Conservation (phyloP, 23 tunicate genomes). For the Phallusia fumigata region DNA sequence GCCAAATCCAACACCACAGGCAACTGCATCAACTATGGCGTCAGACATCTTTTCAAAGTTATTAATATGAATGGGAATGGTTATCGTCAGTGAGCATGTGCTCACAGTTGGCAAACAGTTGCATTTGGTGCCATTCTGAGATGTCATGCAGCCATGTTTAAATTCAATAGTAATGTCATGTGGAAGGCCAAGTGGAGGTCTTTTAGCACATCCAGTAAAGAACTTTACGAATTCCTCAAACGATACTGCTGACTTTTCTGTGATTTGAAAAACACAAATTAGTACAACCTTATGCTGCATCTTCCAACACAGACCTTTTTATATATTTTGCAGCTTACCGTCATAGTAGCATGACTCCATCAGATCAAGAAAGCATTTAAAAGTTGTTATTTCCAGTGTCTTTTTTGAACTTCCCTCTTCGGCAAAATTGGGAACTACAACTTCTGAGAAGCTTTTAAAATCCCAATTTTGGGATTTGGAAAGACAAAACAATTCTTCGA, state of each 20-base stretch:
- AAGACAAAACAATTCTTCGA: conserved; percentile 3
- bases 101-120: conserved; percentile 21
- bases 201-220: neutral
- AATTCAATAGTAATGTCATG: neutral
- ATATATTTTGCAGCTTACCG: conserved; percentile 6
- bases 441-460: neutral
- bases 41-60: neutral
- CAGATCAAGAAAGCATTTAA: conserved; percentile 21
- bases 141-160: neutral
- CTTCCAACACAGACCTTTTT: neutral
- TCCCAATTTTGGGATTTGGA: neutral
- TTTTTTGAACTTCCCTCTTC: conserved; percentile 19
- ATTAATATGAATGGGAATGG: conserved; percentile 7
- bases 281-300: neutral
- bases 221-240: neutral
- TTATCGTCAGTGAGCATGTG: neutral
- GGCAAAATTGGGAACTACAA: neutral
- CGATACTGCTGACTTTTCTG: neutral
- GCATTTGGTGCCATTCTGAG: conserved; percentile 3
- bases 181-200: conserved; percentile 17
- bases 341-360: conserved; percentile 10
- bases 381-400: conserved; percentile 5
- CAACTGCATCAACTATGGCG: neutral
- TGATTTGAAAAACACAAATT: neutral
- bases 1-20: conserved; percentile 21